phyloP scores from a whole-genome alignment of 2,888 invertebrate genomes.

The Heliothis peltigera region DNA sequence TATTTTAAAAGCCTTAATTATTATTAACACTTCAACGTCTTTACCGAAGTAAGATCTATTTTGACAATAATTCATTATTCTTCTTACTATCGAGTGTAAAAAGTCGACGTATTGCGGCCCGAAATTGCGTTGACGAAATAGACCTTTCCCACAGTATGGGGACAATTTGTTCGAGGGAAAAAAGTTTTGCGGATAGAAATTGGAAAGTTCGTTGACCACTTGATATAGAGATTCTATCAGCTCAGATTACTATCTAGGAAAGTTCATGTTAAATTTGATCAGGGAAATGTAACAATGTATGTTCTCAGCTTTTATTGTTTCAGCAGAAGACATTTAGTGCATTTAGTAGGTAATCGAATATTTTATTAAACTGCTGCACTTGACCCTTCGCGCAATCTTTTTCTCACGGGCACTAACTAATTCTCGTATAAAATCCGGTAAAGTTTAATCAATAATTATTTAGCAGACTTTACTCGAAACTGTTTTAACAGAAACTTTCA shows the following conservation, averaged over 20 bases:
- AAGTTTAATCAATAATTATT: too few relatives aligned
- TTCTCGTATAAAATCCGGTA: too few relatives aligned
- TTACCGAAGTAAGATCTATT: slow-evolving; percentile 16
- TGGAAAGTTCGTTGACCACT: slow-evolving; percentile 15
- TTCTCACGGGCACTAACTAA: too few relatives aligned
- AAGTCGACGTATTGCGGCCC: slow-evolving; percentile 13
- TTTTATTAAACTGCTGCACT: too few relatives aligned
- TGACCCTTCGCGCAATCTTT: too few relatives aligned
- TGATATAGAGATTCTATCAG: slow-evolving; percentile 19
- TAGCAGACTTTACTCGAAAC: too few relatives aligned
- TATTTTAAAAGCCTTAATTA: too few relatives aligned
- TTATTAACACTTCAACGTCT: too few relatives aligned
- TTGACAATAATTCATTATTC: slow-evolving; percentile 33
- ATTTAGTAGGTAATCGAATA: too few relatives aligned
- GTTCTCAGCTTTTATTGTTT: too few relatives aligned
- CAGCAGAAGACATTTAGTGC: too few relatives aligned
- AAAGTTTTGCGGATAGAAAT: slow-evolving; percentile 35
- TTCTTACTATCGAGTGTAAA: slow-evolving; percentile 10
- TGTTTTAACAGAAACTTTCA: too few relatives aligned
- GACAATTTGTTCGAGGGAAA: slow-evolving; percentile 29
- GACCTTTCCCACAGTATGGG: slow-evolving; percentile 30
- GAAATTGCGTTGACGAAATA: slow-evolving; percentile 35
- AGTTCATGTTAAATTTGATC: neutral
- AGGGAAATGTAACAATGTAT: neutral
- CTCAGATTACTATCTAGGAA: slow-evolving; percentile 5